These are phyloP conservation scores for Ciconia boyciana DNA, from an alignment of 2,113 vertebrate species.

Conservation along the genomic window DNA sequence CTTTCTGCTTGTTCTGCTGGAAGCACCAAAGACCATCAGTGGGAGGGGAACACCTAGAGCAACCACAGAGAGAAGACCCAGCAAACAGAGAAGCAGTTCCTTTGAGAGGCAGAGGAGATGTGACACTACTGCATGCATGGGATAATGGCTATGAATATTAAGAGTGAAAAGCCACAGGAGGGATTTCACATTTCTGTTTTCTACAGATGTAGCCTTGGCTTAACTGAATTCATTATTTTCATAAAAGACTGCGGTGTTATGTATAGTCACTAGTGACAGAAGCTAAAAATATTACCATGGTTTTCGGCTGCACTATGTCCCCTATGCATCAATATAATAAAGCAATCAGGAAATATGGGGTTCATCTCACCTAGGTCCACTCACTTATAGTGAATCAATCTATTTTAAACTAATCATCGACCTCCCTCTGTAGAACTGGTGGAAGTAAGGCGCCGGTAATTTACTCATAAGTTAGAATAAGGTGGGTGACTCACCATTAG, in stretches of 20 bases:
- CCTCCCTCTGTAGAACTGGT: neutral
- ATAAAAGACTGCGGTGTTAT: neutral
- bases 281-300: neutral
- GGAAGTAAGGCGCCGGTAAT: neutral
- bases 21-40: accelerated
- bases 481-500: neutral
- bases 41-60: neutral
- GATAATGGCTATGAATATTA: neutral
- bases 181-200: neutral
- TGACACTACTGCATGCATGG: accelerated
- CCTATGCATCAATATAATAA: neutral
- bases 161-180: neutral
- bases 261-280: neutral
- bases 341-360: neutral
- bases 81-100: neutral
- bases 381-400: neutral
- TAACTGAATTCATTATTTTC: neutral
- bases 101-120: neutral
- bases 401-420: neutral
- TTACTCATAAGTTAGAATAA: neutral
- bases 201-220: neutral
- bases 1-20: neutral
- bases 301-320: neutral
- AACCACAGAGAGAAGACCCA: neutral
- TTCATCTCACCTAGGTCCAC: neutral